Percentiles rank a stretch among this genome's conserved stretches.
Conservation (phyloP, 2,797 vertebrate genomes). For the Neostethus bicornis region DNA sequence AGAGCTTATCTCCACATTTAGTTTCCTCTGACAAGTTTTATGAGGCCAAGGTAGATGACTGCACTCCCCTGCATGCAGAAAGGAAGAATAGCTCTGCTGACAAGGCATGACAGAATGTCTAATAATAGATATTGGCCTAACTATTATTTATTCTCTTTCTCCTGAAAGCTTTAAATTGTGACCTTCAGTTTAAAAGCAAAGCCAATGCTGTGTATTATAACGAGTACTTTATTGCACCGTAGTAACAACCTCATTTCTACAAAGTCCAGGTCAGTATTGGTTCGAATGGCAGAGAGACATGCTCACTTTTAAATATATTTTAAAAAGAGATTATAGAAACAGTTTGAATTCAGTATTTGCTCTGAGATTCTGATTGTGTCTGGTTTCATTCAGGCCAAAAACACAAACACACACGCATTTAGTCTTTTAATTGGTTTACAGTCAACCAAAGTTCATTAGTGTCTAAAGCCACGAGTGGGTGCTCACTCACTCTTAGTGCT, state of each 20-base stretch:
- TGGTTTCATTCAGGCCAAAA: constrained; percentile 56
- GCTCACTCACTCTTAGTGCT: constrained; percentile 1
- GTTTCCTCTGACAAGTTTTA: constrained; percentile 37
- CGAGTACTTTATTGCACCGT: constrained; percentile 28
- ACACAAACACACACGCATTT: constrained; percentile 27
- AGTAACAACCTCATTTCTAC: constrained; percentile 45
- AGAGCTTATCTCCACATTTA: constrained; percentile 69
- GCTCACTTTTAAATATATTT: constrained; percentile 10
- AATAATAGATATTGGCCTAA: constrained; percentile 57
- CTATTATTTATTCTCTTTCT: constrained; percentile 37
- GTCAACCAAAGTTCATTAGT: constrained; percentile 37
- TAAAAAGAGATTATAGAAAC: constrained; percentile 8
- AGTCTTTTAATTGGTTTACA: constrained; percentile 48
- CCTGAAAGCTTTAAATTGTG: constrained; percentile 56
- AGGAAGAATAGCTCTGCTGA: constrained; percentile 31
- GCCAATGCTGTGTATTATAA: constrained; percentile 58
- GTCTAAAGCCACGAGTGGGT: constrained; percentile 21
- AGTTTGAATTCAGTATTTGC: constrained; percentile 8
- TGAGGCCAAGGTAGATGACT: constrained; percentile 29
- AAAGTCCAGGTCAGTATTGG: constrained; percentile 30
- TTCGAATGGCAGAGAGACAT: constrained; percentile 10
- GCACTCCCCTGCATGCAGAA: constrained; percentile 20
- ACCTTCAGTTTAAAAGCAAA: constrained; percentile 69
- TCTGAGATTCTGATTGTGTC: constrained; percentile 41
- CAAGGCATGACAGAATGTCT: constrained; percentile 36